Conservation (phyloP, 2,113 vertebrate genomes). For the Engystomops pustulosus region DNA sequence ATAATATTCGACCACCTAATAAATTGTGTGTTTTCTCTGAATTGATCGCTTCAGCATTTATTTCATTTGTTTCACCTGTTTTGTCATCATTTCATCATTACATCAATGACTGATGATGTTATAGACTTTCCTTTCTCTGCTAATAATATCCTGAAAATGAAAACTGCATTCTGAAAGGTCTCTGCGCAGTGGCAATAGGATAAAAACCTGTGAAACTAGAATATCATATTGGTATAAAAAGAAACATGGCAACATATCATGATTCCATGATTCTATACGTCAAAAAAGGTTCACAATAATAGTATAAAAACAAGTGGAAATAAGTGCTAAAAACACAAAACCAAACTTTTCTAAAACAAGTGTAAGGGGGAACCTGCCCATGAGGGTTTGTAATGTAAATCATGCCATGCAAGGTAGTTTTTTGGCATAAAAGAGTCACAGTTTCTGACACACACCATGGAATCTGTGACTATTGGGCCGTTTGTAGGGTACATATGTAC, state of each 20-base stretch:
- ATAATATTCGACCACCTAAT: background rate
- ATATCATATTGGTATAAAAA: background rate
- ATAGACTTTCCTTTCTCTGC: background rate
- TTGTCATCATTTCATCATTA: slow-evolving; percentile 15
- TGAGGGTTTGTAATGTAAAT: too few relatives aligned
- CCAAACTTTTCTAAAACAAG: too few relatives aligned
- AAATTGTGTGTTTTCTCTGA: slow-evolving; percentile 24
- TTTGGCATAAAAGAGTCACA: too few relatives aligned
- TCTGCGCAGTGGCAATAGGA: background rate
- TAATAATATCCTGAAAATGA: slow-evolving; percentile 1
- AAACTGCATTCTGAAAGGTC: background rate
- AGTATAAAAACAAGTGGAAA: too few relatives aligned
- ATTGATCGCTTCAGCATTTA: background rate
- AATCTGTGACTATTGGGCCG: too few relatives aligned
- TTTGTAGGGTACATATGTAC: too few relatives aligned
- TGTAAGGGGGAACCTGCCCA: too few relatives aligned
- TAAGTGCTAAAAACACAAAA: too few relatives aligned
- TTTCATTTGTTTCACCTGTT: slow-evolving; percentile 30
- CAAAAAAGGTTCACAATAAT: too few relatives aligned
- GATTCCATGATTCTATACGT: too few relatives aligned
- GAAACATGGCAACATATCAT: background rate
- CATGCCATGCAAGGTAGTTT: too few relatives aligned
- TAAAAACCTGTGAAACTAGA: background rate
- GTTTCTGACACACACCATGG: too few relatives aligned
- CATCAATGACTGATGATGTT: background rate